Evolutionary conservation across 2,113 vertebrate species (phyloP).

Genomic region (Ahaetulla prasina): DNA sequence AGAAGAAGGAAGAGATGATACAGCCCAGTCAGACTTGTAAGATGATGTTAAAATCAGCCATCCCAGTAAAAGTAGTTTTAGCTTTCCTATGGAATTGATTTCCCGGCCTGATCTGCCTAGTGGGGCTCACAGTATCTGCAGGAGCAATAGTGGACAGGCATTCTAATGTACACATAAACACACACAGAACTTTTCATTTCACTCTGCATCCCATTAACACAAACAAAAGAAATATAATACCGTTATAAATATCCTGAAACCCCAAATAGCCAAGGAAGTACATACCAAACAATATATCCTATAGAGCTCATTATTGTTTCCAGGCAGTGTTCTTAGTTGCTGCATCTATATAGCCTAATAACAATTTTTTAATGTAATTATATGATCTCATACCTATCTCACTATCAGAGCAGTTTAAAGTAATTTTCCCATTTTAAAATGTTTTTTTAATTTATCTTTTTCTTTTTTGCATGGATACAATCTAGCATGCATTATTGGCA

Average conservation of each 20-base stretch:
- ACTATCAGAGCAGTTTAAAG: no score
- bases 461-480: background rate
- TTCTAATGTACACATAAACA: background rate
- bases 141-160: background rate
- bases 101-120: background rate
- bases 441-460: background rate
- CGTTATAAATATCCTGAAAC: background rate
- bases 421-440: background rate
- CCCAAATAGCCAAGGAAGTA: no score
- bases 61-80: background rate
- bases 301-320: no score
- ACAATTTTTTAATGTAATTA: no score
- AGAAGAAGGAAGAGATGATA: background rate
- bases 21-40: background rate
- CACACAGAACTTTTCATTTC: background rate
- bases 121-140: background rate
- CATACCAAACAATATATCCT: no score
- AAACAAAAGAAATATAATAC: background rate
- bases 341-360: no score
- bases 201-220: background rate
- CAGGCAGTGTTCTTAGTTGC: no score
- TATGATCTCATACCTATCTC: no score
- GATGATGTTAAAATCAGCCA: background rate
- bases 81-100: background rate
- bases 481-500: background rate